Evolutionary conservation across 2,888 invertebrate species (phyloP).

Genomic region (Zygogramma bicolorata): DNA sequence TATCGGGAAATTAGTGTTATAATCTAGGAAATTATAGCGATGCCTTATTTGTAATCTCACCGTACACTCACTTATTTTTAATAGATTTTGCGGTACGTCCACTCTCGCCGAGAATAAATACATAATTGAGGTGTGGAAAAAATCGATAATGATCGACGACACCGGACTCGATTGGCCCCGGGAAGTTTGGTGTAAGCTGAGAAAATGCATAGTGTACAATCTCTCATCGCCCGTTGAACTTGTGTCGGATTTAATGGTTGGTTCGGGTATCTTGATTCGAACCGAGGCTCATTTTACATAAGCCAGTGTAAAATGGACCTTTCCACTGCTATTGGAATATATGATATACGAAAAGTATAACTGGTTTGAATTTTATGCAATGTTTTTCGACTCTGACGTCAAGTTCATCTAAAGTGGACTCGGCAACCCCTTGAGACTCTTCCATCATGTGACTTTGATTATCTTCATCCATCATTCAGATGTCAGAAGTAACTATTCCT

Average conservation of each 20-base stretch:
- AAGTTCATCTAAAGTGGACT: no score
- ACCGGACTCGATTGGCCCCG: background rate
- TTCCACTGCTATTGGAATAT: no score
- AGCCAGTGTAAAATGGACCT: background rate
- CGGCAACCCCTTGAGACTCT: no score
- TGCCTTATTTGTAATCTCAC: slow-evolving; percentile 9
- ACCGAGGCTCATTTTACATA: background rate
- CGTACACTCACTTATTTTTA: slow-evolving; percentile 5
- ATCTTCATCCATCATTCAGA: no score
- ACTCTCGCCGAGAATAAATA: slow-evolving; percentile 1
- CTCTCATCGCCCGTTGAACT: background rate
- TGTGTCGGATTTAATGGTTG: background rate
- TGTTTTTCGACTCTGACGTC: no score
- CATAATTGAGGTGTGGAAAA: slow-evolving; percentile 17
- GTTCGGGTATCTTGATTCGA: background rate
- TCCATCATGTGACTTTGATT: no score
- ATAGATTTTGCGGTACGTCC: slow-evolving; percentile 8
- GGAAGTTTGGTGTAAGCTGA: background rate
- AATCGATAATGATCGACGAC: slow-evolving; percentile 19
- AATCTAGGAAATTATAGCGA: slow-evolving; percentile 16
- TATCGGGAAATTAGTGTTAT: slow-evolving; percentile 20
- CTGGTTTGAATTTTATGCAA: background rate
- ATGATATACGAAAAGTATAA: background rate
- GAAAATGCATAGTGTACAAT: background rate
- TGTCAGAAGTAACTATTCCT: no score